Conservation (phyloP, 2,888 invertebrate species). For the Autographa pulchrina region DNA sequence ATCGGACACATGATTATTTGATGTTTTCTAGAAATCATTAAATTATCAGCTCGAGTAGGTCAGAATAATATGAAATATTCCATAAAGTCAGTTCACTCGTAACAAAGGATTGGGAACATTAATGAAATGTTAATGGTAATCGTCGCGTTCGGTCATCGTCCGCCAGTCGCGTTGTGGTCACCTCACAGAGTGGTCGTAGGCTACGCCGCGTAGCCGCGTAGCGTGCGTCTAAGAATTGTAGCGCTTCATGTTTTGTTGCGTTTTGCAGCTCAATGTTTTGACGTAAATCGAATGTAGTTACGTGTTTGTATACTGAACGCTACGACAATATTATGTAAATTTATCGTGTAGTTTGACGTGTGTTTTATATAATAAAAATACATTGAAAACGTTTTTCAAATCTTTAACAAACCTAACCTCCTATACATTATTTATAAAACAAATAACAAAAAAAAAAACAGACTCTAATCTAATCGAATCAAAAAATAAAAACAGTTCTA, state of each 20-base stretch:
- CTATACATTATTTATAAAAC: neutral
- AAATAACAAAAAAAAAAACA: neutral
- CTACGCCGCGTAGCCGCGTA: slow-evolving; percentile 62
- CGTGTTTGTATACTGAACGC: neutral
- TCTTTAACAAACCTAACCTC: neutral
- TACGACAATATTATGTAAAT: neutral
- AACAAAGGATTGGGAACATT: slow-evolving; percentile 64
- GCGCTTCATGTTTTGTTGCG: slow-evolving; percentile 23
- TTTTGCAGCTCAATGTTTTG: slow-evolving; percentile 15
- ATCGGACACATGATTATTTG: slow-evolving; percentile 23
- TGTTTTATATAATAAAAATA: neutral
- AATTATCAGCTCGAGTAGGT: slow-evolving; percentile 46
- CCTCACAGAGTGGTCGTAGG: slow-evolving; percentile 65
- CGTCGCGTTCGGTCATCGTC: slow-evolving; percentile 71
- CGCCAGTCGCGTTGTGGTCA: slow-evolving; percentile 64
- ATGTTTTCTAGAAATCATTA: slow-evolving; percentile 22
- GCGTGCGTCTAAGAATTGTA: slow-evolving; percentile 60
- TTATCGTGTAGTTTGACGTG: neutral
- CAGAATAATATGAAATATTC: slow-evolving; percentile 43
- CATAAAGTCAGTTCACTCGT: slow-evolving; percentile 15
- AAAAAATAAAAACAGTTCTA: neutral
- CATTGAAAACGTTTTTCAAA: neutral
- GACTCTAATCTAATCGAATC: too few relatives aligned
- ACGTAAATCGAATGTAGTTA: slow-evolving; percentile 43
- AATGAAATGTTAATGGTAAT: slow-evolving; percentile 66